Conservation (phyloP, 2,888 invertebrate genomes). For the Parnassius smintheus region DNA sequence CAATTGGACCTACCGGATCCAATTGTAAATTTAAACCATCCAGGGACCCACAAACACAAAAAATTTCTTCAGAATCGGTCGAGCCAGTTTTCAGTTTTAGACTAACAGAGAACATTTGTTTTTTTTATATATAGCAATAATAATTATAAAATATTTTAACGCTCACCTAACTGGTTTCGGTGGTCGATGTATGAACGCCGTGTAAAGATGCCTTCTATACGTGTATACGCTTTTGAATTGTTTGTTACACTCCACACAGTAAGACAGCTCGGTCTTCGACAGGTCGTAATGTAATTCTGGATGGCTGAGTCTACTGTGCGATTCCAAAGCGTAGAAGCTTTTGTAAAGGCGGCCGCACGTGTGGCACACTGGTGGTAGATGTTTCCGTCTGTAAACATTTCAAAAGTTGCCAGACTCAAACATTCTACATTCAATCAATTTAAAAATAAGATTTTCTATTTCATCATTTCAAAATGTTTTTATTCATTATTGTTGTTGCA, state of each 20-base stretch:
- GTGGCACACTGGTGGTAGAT: slow-evolving; percentile 42
- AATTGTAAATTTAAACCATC: no score
- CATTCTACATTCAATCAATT: no score
- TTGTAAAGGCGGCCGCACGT: slow-evolving; percentile 39
- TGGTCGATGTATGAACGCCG: slow-evolving; percentile 47
- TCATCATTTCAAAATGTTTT: no score
- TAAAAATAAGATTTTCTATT: no score
- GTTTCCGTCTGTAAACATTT: slow-evolving; percentile 39
- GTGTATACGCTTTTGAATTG: slow-evolving; percentile 47
- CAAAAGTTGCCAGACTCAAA: neutral
- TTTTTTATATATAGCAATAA: no score
- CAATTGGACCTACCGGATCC: no score
- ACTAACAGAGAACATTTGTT: no score
- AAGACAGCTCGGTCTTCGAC: slow-evolving; percentile 43
- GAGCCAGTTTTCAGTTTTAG: no score
- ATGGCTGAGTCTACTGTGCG: slow-evolving; percentile 39
- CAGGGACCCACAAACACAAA: no score
- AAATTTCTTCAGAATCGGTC: no score
- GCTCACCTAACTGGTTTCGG: slow-evolving; percentile 40
- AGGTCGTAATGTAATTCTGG: slow-evolving; percentile 34
- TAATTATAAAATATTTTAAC: no score
- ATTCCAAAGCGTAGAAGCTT: slow-evolving; percentile 32
- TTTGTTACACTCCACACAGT: slow-evolving; percentile 63
- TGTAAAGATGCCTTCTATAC: slow-evolving; percentile 50
- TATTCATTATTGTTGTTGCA: no score